Percentiles rank a stretch among this genome's conserved stretches.
Evolutionary conservation across 2,888 invertebrate species (phyloP).

Genomic region (Epinotia bilunana): DNA sequence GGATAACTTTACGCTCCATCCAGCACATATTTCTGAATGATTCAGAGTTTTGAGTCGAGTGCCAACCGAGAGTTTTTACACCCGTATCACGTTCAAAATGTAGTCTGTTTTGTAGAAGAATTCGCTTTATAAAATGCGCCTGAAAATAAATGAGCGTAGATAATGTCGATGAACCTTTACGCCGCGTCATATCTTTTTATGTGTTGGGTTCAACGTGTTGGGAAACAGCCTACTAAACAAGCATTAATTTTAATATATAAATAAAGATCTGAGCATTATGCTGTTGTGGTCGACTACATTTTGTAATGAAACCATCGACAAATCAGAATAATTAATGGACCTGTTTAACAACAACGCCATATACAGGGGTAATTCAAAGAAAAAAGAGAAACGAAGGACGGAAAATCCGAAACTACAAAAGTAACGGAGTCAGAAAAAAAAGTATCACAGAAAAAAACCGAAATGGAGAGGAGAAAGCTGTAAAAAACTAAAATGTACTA

Average conservation of each 20-base stretch:
- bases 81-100: neutral
- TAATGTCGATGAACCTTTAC: slow-evolving; percentile 24
- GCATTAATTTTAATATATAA: slow-evolving; percentile 13
- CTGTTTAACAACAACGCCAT: too few species aligned
- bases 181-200: slow-evolving; percentile 23
- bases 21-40: neutral
- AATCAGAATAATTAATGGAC: neutral
- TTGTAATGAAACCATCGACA: neutral
- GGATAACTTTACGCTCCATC: too few species aligned
- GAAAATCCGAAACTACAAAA: too few species aligned
- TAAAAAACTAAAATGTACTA: too few species aligned
- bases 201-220: slow-evolving; percentile 19
- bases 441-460: too few species aligned
- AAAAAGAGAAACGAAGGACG: too few species aligned
- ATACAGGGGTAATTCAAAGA: too few species aligned
- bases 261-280: neutral
- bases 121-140: slow-evolving; percentile 3
- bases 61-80: neutral
- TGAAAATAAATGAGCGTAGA: slow-evolving; percentile 25
- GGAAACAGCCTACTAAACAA: slow-evolving; percentile 19
- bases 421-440: too few species aligned
- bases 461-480: too few species aligned
- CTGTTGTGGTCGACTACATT: neutral
- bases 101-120: neutral
- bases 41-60: neutral